Conservation (phyloP, 2,888 invertebrate species). For the Lepidochrysops patricia region DNA sequence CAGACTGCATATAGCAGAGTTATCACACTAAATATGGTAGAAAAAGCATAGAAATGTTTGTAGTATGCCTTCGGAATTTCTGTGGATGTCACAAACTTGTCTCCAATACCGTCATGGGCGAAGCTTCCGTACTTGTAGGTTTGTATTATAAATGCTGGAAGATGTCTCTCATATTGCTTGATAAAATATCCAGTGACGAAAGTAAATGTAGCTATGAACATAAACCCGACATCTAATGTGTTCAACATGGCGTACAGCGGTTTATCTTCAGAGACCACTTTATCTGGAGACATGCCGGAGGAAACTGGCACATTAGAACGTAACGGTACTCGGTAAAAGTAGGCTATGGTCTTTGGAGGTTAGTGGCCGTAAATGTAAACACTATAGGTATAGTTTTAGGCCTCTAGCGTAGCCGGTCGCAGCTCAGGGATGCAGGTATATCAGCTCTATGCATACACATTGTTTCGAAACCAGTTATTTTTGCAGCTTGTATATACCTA, state of each 20-base stretch:
- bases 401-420: not conserved
- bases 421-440: not conserved
- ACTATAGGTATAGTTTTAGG: not conserved
- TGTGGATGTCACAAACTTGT: constrained; percentile 29
- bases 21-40: constrained; percentile 71
- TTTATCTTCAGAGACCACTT: not conserved
- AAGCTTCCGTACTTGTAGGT: not conserved
- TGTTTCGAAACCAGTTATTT: not conserved
- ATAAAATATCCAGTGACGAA: not conserved
- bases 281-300: not conserved
- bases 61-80: constrained; percentile 89
- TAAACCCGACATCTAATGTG: not conserved
- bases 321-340: constrained; percentile 1
- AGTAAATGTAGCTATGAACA: not conserved
- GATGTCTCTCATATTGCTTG: not conserved
- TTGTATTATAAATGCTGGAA: not conserved
- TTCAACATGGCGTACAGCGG: not conserved
- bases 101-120: not conserved
- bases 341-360: not conserved
- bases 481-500: not conserved
- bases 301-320: not conserved
- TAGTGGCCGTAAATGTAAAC: not conserved
- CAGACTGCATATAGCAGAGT: constrained; percentile 60
- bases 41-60: constrained; percentile 85
- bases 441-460: not conserved